Evolutionary conservation across 2,113 vertebrate species (phyloP), one percentile per base, ranked within the genome.

Genomic region (Copsychus sechellarum): DNA sequence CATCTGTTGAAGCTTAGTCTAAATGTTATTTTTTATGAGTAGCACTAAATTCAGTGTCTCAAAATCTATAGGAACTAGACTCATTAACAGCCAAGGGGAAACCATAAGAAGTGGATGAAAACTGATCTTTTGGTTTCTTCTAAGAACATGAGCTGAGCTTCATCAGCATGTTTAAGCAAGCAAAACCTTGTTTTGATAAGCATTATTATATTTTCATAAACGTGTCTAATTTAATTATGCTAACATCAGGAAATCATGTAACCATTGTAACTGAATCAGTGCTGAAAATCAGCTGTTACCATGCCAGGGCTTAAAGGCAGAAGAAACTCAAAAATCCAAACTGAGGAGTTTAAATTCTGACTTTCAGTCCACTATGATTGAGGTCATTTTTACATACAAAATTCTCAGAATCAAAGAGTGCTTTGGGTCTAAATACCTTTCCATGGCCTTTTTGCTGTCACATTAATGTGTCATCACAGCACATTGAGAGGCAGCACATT

Each of bases 121-220:
- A 83, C 21, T 43, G 64, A 34, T 58, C 22, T 56, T 64, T 86
- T 78, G 54, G 12, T 64, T 78, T 84, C 47, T 71, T 88, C 69
- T 40, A 40, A 77, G 38, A 65, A 67, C 40, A 54, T 31, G 14
- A 95, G 40, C 50, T 60, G 57, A 92, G 40, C 12, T 66, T 94
- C 67, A 48, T 80, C 66, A 87, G 64, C 19, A 6, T 36, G 17
- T 47, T 29, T 70, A 89, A 91, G 86, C 53, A 84, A 72, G 18
- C 65, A 67, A 86, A 80, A 29, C 50, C 47, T 85, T 5, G 3
- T 53, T 95, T 85, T 77, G 87, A 80, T 66, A 87, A 90, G 19
- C 56, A 80, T 62, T 64, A 79, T 29, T 93, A 47, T n/a, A 22
- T 78, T 94, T 95, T 90, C 47, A 80, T 92, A 58, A 72, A 88